phyloP scores from a whole-genome alignment of 1,140 invertebrate species.

The Hycleus phaleratus region DNA sequence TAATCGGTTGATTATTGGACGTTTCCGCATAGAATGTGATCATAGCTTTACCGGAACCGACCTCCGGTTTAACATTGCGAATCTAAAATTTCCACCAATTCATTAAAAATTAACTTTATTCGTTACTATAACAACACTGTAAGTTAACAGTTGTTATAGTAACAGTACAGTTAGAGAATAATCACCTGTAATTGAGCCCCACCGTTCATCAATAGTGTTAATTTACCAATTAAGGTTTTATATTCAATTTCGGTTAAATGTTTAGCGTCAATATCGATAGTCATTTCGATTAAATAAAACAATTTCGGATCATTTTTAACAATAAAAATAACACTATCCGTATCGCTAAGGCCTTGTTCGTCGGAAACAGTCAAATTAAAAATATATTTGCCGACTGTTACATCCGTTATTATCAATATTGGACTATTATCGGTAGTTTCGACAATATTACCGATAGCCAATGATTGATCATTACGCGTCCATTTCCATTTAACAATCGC shows the following conservation, averaged over 20 bases:
- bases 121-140: too few species aligned
- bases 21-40: conserved; percentile 54
- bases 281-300: conserved; percentile 71
- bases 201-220: conserved; percentile 55
- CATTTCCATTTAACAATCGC: conserved; percentile 78
- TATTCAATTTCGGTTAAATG: conserved; percentile 68
- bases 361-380: conserved; percentile 85
- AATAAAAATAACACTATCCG: conserved; percentile 76
- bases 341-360: conserved; percentile 72
- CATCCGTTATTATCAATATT: conserved; percentile 74
- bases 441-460: conserved; percentile 76
- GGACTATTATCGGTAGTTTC: conserved; percentile 64
- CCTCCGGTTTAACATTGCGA: conserved; percentile 34
- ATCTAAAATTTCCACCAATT: conserved; percentile 19
- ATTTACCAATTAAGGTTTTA: conserved; percentile 63
- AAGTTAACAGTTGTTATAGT: too few species aligned
- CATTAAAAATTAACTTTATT: neutral
- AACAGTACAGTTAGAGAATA: neutral
- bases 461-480: conserved; percentile 69
- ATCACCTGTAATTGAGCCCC: conserved; percentile 38
- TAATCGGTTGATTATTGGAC: conserved; percentile 25
- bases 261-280: conserved; percentile 63
- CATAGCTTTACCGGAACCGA: conserved; percentile 48
- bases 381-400: conserved; percentile 79
- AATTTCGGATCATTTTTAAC: conserved; percentile 74